Evolutionary conservation across 2,113 vertebrate genomes (phyloP).

Genomic region (Alouatta palliata): DNA sequence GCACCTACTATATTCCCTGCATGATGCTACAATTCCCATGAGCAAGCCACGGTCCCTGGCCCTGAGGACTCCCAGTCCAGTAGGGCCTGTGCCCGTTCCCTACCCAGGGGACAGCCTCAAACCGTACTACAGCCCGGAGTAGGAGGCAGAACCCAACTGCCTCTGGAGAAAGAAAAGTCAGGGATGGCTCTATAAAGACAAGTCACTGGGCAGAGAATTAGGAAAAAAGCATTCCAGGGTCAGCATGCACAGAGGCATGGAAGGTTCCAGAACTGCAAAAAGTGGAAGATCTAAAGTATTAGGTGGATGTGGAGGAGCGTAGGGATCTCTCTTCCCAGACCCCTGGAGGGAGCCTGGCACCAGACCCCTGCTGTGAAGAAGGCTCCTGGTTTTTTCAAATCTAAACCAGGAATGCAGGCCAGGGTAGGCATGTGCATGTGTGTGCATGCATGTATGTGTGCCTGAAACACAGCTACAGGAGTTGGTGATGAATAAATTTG

Average conservation of each 20-base stretch:
- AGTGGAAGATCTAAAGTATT: neutral
- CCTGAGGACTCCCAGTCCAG: neutral
- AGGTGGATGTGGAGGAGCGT: neutral
- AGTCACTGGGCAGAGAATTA: neutral
- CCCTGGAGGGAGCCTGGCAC: neutral
- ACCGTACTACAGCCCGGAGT: neutral
- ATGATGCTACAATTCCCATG: neutral
- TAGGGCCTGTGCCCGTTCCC: neutral
- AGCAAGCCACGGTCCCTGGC: neutral
- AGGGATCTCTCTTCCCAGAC: neutral
- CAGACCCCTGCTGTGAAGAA: neutral
- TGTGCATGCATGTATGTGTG: too few species aligned
- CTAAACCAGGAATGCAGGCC: neutral
- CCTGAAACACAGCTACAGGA: neutral
- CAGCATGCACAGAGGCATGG: neutral
- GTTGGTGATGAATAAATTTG: slow-evolving; percentile 52
- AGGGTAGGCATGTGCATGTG: neutral
- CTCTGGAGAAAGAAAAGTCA: neutral
- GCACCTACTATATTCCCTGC: slow-evolving; percentile 29
- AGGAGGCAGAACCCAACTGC: neutral
- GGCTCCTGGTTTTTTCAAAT: slow-evolving; percentile 10
- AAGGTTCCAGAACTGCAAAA: slow-evolving; percentile 34
- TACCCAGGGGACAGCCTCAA: neutral
- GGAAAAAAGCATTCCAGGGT: neutral
- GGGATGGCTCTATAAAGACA: neutral